phyloP scores from a whole-genome alignment of 2,888 invertebrate genomes.

The Mythimna albipuncta region DNA sequence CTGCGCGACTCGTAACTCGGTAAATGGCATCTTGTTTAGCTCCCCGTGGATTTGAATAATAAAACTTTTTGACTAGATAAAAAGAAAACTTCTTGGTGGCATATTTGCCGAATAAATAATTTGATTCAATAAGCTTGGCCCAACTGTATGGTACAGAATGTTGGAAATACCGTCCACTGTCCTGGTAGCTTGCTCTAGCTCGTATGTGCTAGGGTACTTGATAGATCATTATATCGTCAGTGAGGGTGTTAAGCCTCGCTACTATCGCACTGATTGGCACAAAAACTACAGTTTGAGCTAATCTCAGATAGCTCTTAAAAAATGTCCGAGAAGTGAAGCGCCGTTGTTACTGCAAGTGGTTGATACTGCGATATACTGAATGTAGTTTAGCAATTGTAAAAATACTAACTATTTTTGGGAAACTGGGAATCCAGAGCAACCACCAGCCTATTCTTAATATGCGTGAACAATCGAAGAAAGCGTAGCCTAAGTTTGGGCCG shows the following conservation, averaged over 20 bases:
- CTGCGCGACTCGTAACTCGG: conserved; percentile 56
- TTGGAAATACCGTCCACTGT: neutral
- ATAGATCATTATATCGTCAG: neutral
- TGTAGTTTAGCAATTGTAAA: too few species aligned
- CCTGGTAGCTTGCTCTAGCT: neutral
- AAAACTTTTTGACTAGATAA: conserved; percentile 57
- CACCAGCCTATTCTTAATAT: too few species aligned
- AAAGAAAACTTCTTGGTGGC: conserved; percentile 42
- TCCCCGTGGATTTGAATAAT: conserved; percentile 63
- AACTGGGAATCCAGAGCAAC: too few species aligned
- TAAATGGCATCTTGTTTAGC: conserved; percentile 65
- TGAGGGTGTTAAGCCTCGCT: neutral
- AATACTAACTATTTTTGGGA: too few species aligned
- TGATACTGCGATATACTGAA: too few species aligned
- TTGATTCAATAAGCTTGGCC: conserved; percentile 34
- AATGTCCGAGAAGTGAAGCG: neutral
- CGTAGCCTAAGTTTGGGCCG: too few species aligned
- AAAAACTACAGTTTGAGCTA: too few species aligned
- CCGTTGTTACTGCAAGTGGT: too few species aligned
- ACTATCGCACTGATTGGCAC: neutral
- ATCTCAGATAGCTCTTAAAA: too few species aligned
- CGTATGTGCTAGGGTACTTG: neutral
- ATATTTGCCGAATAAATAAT: conserved; percentile 58
- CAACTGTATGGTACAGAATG: conserved; percentile 4
- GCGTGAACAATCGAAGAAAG: too few species aligned